Base-by-base conservation (phyloP, 2,888 invertebrate genomes). In the Hetaerina titia region DNA sequence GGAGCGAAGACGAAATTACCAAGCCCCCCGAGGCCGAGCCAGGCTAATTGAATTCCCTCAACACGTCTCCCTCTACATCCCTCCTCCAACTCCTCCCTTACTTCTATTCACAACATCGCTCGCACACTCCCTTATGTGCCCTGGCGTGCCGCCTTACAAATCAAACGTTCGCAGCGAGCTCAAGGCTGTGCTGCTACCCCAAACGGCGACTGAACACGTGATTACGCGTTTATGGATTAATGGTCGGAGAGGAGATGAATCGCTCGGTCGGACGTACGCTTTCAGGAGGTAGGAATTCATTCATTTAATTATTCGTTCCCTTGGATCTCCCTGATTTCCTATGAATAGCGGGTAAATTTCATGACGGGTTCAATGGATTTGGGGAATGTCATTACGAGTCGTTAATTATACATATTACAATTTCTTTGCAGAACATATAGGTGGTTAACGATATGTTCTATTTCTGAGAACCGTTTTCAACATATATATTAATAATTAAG, bases 21-120 rank as follows among this genome's bases (percentile, higher is more conserved):
- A 92, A 92, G 69, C 92, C 92, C 92, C 69, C 69, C 69, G 45
- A 56, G 69, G 69, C 69, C 69, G 56, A 92, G 60, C n/a, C 74
- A 56, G 92, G 74, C 92, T 92, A 92, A 92, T 92, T 92, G 92
- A 92, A 92, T 92, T 92, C 92, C 92, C 92, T 74, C 92, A 74
- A 92, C 92, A 92, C 92, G 92, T 92, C 69, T 56, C 69, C 25
- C 69, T 22, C 22, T 7, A 31, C 64, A 8, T 22, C 19, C 17
- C n/a, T 13, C 90, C 90, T 63, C 63, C 57, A 60, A n/a, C 19
- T 25, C n/a, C 13, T 63, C 81, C 81, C 31, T 81, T 81, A 81
- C 81, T 81, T 81, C 81, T 31, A 81, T 81, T 81, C 81, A 81
- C 81, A 81, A 81, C 81, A 81, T 89, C 89, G 56, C 89, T 15